Conservation (phyloP, 2,113 vertebrate species). For the Grammomys dolichurus region DNA sequence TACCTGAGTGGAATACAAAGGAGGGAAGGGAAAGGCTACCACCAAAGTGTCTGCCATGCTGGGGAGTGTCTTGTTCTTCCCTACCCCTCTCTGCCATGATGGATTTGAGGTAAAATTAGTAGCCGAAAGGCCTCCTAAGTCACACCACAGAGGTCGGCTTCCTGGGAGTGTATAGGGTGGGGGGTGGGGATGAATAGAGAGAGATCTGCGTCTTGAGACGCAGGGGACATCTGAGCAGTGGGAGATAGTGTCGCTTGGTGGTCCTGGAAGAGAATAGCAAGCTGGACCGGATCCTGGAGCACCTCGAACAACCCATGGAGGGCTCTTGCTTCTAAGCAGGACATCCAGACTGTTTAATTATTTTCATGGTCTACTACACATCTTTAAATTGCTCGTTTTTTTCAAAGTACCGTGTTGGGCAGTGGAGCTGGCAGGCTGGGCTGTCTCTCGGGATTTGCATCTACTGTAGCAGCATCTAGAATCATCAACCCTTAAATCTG, state of each 20-base stretch:
- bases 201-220: background rate
- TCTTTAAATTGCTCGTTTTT: constrained; percentile 76
- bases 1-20: background rate
- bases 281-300: background rate
- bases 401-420: constrained; percentile 71
- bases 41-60: background rate
- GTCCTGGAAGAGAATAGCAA: constrained; percentile 4
- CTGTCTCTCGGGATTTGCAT: constrained; percentile 69
- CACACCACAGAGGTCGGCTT: background rate
- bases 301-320: constrained; percentile 43
- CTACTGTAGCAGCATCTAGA: constrained; percentile 2
- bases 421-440: constrained; percentile 60
- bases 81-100: background rate
- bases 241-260: background rate
- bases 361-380: constrained; percentile 73
- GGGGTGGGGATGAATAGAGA: background rate
- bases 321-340: constrained; percentile 60
- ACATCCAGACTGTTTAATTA: constrained; percentile 71
- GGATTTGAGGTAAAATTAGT: background rate
- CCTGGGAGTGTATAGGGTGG: background rate
- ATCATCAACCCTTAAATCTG: constrained; percentile 46
- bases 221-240: background rate
- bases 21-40: background rate
- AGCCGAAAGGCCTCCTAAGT: background rate
- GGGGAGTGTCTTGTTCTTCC: background rate